phyloP scores from a whole-genome alignment of 2,113 vertebrate species.

The Barbus barbus region DNA sequence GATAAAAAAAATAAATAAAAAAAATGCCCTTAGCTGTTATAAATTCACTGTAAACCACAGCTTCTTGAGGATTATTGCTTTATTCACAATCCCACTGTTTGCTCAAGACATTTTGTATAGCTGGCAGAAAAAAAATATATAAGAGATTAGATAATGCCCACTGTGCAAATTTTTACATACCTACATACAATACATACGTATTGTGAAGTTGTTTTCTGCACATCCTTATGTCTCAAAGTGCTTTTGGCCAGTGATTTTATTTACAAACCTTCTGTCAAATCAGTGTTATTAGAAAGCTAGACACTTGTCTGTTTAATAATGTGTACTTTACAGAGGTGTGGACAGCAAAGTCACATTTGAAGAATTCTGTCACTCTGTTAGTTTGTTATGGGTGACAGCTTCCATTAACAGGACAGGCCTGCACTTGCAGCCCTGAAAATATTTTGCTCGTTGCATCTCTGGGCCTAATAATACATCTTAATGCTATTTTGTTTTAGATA shows the following conservation, averaged over 20 bases:
- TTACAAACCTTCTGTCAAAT: background rate
- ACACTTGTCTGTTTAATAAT: slow-evolving; percentile 1
- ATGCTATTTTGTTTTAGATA: background rate
- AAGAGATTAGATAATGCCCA: background rate
- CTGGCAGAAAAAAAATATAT: background rate
- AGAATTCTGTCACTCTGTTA: slow-evolving; percentile 24
- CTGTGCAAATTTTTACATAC: background rate
- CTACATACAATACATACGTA: background rate
- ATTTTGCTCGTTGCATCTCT: background rate
- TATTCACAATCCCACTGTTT: too few relatives aligned
- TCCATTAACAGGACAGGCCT: slow-evolving; percentile 28
- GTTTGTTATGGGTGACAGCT: background rate
- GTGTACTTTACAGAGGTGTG: slow-evolving; percentile 15
- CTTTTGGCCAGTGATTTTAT: background rate
- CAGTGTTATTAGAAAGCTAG: background rate
- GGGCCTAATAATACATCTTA: background rate
- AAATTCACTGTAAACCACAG: too few relatives aligned
- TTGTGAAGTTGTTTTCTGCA: too few relatives aligned
- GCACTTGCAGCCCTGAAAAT: background rate
- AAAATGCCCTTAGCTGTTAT: too few relatives aligned
- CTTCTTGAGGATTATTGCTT: too few relatives aligned
- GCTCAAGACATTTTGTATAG: too few relatives aligned
- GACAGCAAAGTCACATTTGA: slow-evolving; percentile 14
- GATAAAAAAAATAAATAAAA: too few relatives aligned
- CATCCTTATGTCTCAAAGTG: background rate